Evolutionary conservation across 2,888 invertebrate genomes (phyloP).

Genomic region (Coenonympha glycerion): DNA sequence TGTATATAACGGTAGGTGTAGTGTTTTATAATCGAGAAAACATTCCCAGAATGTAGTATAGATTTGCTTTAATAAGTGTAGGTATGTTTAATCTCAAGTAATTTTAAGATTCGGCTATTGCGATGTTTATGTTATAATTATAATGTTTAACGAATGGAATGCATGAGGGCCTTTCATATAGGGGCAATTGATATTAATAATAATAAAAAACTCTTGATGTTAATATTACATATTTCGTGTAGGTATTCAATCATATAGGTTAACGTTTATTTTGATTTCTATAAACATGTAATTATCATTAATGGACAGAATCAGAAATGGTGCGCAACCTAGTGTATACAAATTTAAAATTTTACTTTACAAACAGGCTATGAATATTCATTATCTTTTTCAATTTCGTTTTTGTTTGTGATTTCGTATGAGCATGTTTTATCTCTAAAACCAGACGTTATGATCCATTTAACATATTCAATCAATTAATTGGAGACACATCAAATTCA

Average conservation of each 20-base stretch:
- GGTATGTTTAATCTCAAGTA: constrained; percentile 40
- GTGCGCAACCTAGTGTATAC: no score
- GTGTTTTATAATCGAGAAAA: constrained; percentile 42
- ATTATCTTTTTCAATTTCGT: no score
- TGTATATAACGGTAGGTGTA: constrained; percentile 47
- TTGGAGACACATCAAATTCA: no score
- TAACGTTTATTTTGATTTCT: no score
- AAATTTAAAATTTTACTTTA: no score
- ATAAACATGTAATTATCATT: no score
- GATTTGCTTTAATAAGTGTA: constrained; percentile 58
- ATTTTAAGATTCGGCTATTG: constrained; percentile 25
- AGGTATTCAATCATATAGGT: background rate
- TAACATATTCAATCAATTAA: no score
- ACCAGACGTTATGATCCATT: no score
- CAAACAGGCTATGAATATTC: no score
- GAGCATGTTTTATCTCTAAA: no score
- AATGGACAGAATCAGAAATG: background rate
- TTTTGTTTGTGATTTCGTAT: no score
- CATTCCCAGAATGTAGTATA: constrained; percentile 66
- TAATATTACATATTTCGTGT: background rate
- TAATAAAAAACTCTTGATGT: background rate
- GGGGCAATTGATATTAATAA: background rate
- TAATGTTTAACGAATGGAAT: background rate
- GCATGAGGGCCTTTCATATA: background rate
- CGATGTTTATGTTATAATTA: background rate